These are phyloP conservation scores for Amphiprion ocellaris DNA, from an alignment of 2,113 vertebrate species.

Conservation along the genomic window DNA sequence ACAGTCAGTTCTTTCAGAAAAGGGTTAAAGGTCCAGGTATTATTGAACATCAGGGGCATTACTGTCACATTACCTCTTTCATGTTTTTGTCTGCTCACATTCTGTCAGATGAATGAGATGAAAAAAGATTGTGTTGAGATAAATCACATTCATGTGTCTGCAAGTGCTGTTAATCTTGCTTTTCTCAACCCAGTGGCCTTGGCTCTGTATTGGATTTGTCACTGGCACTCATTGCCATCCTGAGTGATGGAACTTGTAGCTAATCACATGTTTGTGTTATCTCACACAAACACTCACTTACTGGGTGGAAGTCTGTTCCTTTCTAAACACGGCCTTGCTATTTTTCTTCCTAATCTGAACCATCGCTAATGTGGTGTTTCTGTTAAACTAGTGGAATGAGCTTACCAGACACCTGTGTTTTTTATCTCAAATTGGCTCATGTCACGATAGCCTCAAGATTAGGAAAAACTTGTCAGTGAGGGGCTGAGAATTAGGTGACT, in stretches of 20 bases:
- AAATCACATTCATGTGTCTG: slow-evolving; percentile 36
- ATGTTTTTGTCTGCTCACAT: slow-evolving; percentile 26
- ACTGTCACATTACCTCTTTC: slow-evolving; percentile 21
- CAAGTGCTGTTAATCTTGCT: slow-evolving; percentile 35
- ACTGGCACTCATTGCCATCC: slow-evolving; percentile 4
- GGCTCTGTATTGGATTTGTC: slow-evolving; percentile 51
- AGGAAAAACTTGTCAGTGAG: background rate
- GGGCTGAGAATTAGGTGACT: too few species aligned
- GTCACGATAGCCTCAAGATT: background rate
- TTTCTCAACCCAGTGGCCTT: slow-evolving; percentile 25
- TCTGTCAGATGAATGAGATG: slow-evolving; percentile 28
- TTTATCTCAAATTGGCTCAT: slow-evolving; percentile 23
- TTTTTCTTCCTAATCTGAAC: slow-evolving; percentile 13
- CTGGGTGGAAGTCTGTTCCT: background rate
- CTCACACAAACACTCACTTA: slow-evolving; percentile 20
- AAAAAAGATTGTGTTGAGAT: slow-evolving; percentile 32
- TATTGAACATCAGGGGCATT: slow-evolving; percentile 16
- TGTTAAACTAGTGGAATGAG: slow-evolving; percentile 19
- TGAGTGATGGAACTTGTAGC: slow-evolving; percentile 48
- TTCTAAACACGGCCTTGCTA: background rate
- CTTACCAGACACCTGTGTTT: background rate
- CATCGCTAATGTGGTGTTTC: slow-evolving; percentile 15
- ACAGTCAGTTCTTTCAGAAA: slow-evolving; percentile 5
- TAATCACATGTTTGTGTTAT: slow-evolving; percentile 46
- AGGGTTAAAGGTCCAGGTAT: slow-evolving; percentile 18